These are phyloP conservation scores for Muscina levida DNA, from an alignment of 2,888 invertebrate genomes.

Conservation along the genomic window DNA sequence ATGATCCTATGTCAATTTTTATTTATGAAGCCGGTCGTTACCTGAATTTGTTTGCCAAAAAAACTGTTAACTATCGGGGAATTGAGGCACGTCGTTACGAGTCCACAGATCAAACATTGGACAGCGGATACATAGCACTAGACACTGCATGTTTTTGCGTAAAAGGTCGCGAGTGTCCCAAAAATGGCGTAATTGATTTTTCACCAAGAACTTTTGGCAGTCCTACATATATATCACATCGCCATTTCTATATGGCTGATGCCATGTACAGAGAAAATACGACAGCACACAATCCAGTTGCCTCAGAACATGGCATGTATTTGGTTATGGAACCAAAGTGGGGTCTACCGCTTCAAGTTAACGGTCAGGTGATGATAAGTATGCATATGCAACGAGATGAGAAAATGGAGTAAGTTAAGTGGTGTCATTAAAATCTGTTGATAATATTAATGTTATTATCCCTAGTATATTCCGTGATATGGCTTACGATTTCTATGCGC, in stretches of 20 bases:
- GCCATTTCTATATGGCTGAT: slow-evolving; percentile 89
- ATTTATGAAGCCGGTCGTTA: slow-evolving; percentile 89
- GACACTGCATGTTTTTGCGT: slow-evolving; percentile 86
- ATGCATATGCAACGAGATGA: slow-evolving; percentile 81
- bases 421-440: too few relatives aligned
- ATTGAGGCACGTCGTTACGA: slow-evolving; percentile 76
- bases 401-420: slow-evolving; percentile 81
- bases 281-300: slow-evolving; percentile 84
- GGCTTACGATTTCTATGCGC: slow-evolving; percentile 73
- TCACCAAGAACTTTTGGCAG: slow-evolving; percentile 87
- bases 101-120: slow-evolving; percentile 84
- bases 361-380: slow-evolving; percentile 89
- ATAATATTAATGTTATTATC: neutral
- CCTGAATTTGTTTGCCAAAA: slow-evolving; percentile 77
- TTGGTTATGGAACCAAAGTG: slow-evolving; percentile 87
- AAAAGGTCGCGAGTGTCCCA: slow-evolving; percentile 77
- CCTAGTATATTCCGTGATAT: slow-evolving; percentile 69
- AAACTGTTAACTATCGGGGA: slow-evolving; percentile 69
- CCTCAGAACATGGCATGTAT: slow-evolving; percentile 83
- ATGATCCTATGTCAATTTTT: slow-evolving; percentile 84
- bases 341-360: slow-evolving; percentile 87
- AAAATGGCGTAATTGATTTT: slow-evolving; percentile 85
- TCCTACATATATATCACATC: slow-evolving; percentile 89
- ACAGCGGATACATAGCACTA: slow-evolving; percentile 84
- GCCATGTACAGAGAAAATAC: slow-evolving; percentile 83